phyloP scores from a whole-genome alignment of 2,113 vertebrate genomes.

The Epinephelus lanceolatus region DNA sequence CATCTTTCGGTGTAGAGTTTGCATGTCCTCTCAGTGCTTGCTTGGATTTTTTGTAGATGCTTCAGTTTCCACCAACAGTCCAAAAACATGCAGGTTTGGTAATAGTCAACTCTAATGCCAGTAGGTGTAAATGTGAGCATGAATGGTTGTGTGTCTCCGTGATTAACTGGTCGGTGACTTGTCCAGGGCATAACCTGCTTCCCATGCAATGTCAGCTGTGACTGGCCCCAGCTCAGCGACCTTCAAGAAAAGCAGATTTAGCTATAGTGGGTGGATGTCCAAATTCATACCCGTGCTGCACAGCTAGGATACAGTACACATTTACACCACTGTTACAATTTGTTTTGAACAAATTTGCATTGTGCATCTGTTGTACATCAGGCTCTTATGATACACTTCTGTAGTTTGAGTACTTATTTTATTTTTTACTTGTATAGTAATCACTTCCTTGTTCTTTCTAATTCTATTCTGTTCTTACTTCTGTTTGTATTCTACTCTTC shows the following conservation, averaged over 20 bases:
- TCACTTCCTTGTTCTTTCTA: background rate
- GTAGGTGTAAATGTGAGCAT: background rate
- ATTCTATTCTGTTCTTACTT: background rate
- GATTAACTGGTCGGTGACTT: background rate
- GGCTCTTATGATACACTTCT: background rate
- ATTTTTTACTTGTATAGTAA: background rate
- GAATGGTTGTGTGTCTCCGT: background rate
- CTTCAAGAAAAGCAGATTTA: background rate
- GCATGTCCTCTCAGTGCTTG: background rate
- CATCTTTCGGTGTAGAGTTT: background rate
- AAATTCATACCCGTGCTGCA: background rate
- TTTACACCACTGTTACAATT: background rate
- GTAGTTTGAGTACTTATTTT: background rate
- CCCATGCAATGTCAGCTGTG: background rate
- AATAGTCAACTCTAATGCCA: background rate
- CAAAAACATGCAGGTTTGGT: background rate
- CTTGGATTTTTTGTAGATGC: too few relatives aligned
- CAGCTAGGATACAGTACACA: background rate
- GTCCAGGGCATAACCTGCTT: background rate
- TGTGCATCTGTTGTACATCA: background rate
- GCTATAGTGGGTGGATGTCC: background rate
- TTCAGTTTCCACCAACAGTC: background rate
- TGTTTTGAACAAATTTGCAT: background rate
- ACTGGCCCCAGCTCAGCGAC: background rate
- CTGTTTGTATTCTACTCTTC: background rate